Evolutionary conservation across 1,140 invertebrate species (phyloP).

Genomic region (Drosophila pseudoananassae): DNA sequence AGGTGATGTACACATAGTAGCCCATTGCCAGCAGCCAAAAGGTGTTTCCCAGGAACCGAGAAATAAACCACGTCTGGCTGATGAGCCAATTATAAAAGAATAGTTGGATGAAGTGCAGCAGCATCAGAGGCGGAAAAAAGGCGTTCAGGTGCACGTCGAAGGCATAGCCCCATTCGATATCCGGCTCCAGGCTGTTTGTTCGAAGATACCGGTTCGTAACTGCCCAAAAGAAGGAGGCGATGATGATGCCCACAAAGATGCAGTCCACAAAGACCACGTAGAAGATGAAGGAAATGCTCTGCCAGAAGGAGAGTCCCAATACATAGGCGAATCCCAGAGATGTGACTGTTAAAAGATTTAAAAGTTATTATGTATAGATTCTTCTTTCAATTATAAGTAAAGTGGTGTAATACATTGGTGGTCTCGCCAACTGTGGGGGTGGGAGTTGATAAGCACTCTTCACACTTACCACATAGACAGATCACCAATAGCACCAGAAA

Average conservation of each 20-base stretch:
- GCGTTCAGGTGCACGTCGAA: conserved; percentile 99
- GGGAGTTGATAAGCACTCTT: conserved; percentile 82
- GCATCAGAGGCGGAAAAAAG: conserved; percentile 95
- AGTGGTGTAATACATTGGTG: background rate
- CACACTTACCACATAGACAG: conserved; percentile 92
- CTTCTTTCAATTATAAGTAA: background rate
- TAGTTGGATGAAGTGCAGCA: conserved; percentile 96
- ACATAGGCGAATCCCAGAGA: conserved; percentile 95
- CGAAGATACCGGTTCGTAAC: conserved; percentile 93
- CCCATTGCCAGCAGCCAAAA: conserved; percentile 96
- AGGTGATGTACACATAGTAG: conserved; percentile 99
- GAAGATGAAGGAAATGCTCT: conserved; percentile 94
- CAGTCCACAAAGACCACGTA: conserved; percentile 98
- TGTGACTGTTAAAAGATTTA: conserved; percentile 87
- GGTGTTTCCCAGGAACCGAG: conserved; percentile 95
- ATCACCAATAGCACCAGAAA: conserved; percentile 96
- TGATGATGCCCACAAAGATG: conserved; percentile 93
- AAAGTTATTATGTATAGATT: background rate
- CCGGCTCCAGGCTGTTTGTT: conserved; percentile 87
- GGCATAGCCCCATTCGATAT: conserved; percentile 99
- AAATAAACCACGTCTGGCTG: conserved; percentile 89
- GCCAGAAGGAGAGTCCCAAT: conserved; percentile 89
- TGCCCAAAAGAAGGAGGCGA: conserved; percentile 96
- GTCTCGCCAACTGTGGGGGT: background rate
- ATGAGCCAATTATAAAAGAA: conserved; percentile 94